A percentile compares a stretch with the other conserved stretches of the same genome.
Conservation (phyloP, 2,113 vertebrate species). For the Pollimyrus isidori region DNA sequence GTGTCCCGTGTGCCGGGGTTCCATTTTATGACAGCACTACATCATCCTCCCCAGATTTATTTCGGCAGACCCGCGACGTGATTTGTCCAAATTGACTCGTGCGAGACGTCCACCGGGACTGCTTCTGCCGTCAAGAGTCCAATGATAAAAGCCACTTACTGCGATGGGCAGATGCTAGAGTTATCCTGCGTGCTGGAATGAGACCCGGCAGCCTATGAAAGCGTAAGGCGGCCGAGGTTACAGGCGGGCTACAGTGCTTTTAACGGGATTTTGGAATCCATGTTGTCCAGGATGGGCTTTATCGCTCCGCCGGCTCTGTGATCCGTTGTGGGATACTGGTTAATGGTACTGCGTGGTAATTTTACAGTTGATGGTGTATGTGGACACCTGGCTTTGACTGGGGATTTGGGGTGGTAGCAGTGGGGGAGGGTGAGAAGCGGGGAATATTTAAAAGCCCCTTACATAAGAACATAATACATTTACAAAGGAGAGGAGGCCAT, state of each 20-base stretch:
- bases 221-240: slow-evolving; percentile 38
- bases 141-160: slow-evolving; percentile 49
- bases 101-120: slow-evolving; percentile 44
- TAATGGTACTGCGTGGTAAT: slow-evolving; percentile 60
- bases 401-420: slow-evolving; percentile 7
- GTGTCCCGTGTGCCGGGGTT: slow-evolving; percentile 23
- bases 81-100: slow-evolving; percentile 50
- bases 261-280: slow-evolving; percentile 15
- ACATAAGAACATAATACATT: too few species aligned
- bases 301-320: not conserved
- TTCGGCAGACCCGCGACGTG: slow-evolving; percentile 41
- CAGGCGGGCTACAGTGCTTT: slow-evolving; percentile 21
- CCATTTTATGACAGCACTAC: slow-evolving; percentile 41
- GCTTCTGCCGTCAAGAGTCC: slow-evolving; percentile 39
- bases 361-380: slow-evolving; percentile 62
- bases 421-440: not conserved
- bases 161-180: slow-evolving; percentile 55
- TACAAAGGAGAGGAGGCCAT: too few species aligned
- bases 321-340: slow-evolving; percentile 22
- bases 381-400: slow-evolving; percentile 51
- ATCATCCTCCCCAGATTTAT: slow-evolving; percentile 41
- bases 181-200: slow-evolving; percentile 37
- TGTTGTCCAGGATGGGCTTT: not conserved
- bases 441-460: slow-evolving; percentile 27
- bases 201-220: slow-evolving; percentile 45